Evolutionary conservation across 1,140 invertebrate species (phyloP).

Genomic region (Venturia canescens): DNA sequence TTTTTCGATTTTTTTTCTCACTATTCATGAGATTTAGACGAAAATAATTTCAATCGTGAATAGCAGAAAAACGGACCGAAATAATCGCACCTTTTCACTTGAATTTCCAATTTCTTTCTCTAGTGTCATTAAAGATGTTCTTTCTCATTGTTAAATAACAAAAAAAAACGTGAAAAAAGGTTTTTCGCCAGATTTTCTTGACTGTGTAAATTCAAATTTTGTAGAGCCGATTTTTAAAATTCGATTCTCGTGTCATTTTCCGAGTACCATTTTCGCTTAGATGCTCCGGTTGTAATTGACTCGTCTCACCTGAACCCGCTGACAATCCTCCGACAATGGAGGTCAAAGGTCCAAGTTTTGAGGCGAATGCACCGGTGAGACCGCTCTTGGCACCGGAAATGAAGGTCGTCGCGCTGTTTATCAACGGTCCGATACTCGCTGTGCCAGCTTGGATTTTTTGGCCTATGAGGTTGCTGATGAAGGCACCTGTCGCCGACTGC

Average conservation of each 20-base stretch:
- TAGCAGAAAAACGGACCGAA: too few relatives aligned
- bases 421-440: constrained; percentile 67
- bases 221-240: neutral
- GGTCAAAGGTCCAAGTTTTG: constrained; percentile 71
- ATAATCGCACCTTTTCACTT: too few relatives aligned
- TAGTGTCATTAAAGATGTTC: too few relatives aligned
- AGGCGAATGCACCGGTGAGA: constrained; percentile 62
- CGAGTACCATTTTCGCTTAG: constrained; percentile 49
- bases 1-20: constrained; percentile 9
- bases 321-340: constrained; percentile 66
- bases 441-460: constrained; percentile 66
- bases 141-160: too few relatives aligned
- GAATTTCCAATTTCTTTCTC: too few relatives aligned
- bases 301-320: constrained; percentile 48
- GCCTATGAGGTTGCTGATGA: constrained; percentile 65
- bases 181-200: too few relatives aligned
- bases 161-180: too few relatives aligned
- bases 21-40: too few relatives aligned
- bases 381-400: constrained; percentile 63
- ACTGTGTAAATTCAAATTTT: too few relatives aligned
- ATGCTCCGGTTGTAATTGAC: constrained; percentile 40
- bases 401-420: constrained; percentile 71
- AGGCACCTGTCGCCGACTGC: constrained; percentile 68
- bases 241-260: constrained; percentile 10
- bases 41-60: too few relatives aligned